Base-by-base conservation (phyloP, 2,113 vertebrate genomes). In the Carlito syrichta region DNA sequence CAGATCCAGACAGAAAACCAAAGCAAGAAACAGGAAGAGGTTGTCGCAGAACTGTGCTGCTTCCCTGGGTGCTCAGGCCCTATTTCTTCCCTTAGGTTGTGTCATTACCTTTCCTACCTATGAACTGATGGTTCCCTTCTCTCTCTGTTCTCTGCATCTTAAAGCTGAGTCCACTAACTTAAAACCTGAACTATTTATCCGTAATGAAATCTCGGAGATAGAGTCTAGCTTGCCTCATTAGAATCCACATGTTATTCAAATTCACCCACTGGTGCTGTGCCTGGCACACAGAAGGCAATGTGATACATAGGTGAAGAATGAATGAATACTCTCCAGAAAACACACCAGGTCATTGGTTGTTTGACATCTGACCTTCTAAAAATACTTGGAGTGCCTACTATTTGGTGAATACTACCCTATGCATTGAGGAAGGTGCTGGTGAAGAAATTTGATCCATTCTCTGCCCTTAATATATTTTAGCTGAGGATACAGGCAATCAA, bases 41-140 rank as follows among this genome's bases (percentile, higher is more conserved):
- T 2, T 7, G 1, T 30, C 38, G 50, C 54, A 8, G 38, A n/a
- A 23, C 3, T 25, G 1, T 2, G 38, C 23, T 30, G 16, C 17
- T 45, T 32, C 20, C 6, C 23, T 66, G n/a, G 6, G 5, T 38
- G 32, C 8, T 6, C 9, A 9, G 1, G 50, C 32, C 20, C 23
- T 30, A 2, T 71, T 32, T 23, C 35, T 30, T 48, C 52, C 27
- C 63, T 50, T 35, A 6, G 45, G 5, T 8, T 5, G 22, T 19
- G 23, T 74, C 19, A n/a, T 11, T 19, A 17, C 74, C 27, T 74
- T 66, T 85, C 74, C 32, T 66, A 60, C 14, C 35, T 20, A 8
- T 13, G 16, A 56, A 40, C 19, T 48, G 71, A 23, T 11, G 23
- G 4, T 17, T 73, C 25, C 60, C 32, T 45, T 8, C 9, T 84